phyloP scores from a whole-genome alignment of 2,113 vertebrate species.

The Prochilodus magdalenae region DNA sequence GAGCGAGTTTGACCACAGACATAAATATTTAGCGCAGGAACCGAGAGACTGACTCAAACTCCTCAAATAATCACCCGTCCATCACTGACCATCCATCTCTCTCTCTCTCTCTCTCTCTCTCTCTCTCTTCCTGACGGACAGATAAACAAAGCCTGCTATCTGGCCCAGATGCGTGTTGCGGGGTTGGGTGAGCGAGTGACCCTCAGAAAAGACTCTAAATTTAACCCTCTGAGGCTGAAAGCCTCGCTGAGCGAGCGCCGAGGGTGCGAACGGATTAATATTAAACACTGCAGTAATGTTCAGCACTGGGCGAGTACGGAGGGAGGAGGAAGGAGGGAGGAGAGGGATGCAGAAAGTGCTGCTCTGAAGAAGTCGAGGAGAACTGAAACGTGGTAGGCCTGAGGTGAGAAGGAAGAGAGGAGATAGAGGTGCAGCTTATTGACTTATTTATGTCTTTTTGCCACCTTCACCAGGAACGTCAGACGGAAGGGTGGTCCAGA shows the following conservation, averaged over 20 bases:
- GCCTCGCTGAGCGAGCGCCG: neutral
- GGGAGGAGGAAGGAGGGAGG: neutral
- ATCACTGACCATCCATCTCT: conserved; percentile 20
- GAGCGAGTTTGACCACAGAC: conserved; percentile 1
- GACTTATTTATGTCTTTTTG: conserved; percentile 2
- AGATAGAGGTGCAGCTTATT: neutral
- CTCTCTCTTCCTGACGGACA: conserved; percentile 45
- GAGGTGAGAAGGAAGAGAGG: conserved; percentile 26
- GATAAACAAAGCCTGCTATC: conserved; percentile 52
- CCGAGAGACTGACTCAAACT: conserved; percentile 41
- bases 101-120: neutral
- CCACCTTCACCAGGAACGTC: conserved; percentile 1
- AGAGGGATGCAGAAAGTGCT: neutral
- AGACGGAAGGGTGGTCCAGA: neutral
- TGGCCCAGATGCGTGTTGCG: conserved; percentile 50
- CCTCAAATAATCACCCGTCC: conserved; percentile 56
- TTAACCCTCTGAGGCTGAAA: conserved; percentile 12
- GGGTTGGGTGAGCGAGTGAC: conserved; percentile 25
- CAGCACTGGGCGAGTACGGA: neutral
- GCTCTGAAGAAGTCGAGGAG: too few relatives aligned
- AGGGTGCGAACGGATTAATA: conserved; percentile 14
- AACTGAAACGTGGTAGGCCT: neutral
- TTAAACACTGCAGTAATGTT: conserved; percentile 13
- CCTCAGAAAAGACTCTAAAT: conserved; percentile 27
- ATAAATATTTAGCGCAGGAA: conserved; percentile 52